phyloP scores from a whole-genome alignment of 2,113 vertebrate genomes.

The Sclerurus mexicanus region DNA sequence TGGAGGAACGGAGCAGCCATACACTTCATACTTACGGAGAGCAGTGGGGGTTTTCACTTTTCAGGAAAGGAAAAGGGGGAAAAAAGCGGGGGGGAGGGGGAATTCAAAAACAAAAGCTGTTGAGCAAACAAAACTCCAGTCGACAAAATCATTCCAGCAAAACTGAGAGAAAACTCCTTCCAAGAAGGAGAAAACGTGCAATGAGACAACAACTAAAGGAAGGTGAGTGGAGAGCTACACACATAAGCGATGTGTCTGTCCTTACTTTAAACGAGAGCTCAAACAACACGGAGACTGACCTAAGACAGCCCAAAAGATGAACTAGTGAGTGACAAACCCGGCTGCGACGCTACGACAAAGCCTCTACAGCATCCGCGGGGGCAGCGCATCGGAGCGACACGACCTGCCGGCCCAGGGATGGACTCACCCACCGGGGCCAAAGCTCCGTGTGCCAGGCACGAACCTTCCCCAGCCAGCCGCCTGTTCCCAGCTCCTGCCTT shows the following conservation, averaged over 20 bases:
- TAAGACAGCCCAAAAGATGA: neutral
- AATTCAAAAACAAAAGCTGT: neutral
- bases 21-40: neutral
- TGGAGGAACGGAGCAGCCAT: neutral
- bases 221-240: neutral
- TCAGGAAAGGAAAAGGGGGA: neutral
- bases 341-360: neutral
- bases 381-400: neutral
- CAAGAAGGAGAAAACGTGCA: neutral
- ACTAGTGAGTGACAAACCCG: neutral
- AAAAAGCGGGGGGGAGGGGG: rapidly evolving
- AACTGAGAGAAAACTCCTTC: neutral
- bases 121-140: neutral
- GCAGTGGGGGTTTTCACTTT: neutral
- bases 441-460: rapidly evolving
- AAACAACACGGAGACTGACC: neutral
- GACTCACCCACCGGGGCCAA: neutral
- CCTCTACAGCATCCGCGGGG: neutral
- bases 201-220: neutral
- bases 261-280: neutral
- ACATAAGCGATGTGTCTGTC: neutral
- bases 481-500: conserved; percentile 63
- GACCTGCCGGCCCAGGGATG: neutral
- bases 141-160: neutral
- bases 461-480: rapidly evolving